These are phyloP conservation scores for Plebejus argus DNA, from an alignment of 2,888 invertebrate genomes.

Conservation along the genomic window DNA sequence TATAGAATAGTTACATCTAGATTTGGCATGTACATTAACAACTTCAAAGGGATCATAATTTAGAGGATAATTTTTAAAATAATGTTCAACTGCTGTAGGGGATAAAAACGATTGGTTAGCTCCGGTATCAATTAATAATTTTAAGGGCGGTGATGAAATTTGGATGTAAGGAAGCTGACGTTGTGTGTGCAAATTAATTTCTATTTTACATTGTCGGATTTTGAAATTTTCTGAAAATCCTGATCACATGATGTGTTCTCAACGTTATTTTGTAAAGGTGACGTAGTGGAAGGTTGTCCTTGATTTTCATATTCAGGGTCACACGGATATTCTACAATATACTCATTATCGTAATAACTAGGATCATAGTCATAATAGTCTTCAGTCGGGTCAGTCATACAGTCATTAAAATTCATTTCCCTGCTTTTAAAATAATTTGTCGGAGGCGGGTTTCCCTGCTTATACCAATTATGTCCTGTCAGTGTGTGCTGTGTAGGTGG, in stretches of 20 bases:
- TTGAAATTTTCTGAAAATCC: slow-evolving; percentile 31
- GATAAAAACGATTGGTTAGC: slow-evolving; percentile 34
- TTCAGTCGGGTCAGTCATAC: slow-evolving; percentile 23
- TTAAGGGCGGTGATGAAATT: slow-evolving; percentile 32
- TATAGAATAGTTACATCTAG: too few relatives aligned
- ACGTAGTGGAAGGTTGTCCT: neutral
- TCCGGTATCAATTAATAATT: slow-evolving; percentile 16
- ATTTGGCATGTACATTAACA: too few relatives aligned
- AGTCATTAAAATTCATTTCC: slow-evolving; percentile 42
- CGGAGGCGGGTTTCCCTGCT: slow-evolving; percentile 42
- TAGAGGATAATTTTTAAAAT: slow-evolving; percentile 25
- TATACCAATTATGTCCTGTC: slow-evolving; percentile 42
- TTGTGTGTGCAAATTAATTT: slow-evolving; percentile 36
- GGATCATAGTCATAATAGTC: slow-evolving; percentile 13
- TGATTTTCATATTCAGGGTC: neutral
- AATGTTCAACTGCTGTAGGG: slow-evolving; percentile 32
- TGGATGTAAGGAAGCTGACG: slow-evolving; percentile 37
- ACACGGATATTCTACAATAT: neutral
- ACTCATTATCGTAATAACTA: slow-evolving; percentile 15
- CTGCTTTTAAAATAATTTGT: slow-evolving; percentile 44
- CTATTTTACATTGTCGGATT: slow-evolving; percentile 36
- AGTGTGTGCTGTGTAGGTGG: slow-evolving; percentile 34
- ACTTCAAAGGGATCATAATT: too few relatives aligned
- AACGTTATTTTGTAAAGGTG: slow-evolving; percentile 13
- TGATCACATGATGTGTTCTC: slow-evolving; percentile 15